Evolutionary conservation across 1,140 invertebrate species (phyloP).

Genomic region (Maniola jurtina): DNA sequence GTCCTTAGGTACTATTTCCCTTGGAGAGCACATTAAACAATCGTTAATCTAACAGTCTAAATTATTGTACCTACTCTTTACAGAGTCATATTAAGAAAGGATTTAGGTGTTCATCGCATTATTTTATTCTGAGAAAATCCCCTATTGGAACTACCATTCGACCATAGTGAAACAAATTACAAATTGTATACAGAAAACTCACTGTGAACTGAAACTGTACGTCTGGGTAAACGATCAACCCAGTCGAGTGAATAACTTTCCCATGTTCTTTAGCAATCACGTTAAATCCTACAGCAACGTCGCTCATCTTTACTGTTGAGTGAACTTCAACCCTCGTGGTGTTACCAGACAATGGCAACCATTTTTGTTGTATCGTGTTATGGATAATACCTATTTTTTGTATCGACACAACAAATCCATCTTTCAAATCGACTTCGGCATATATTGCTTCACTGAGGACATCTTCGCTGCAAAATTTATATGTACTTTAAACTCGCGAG

Average conservation of each 20-base stretch:
- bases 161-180: no score
- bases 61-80: no score
- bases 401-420: constrained; percentile 40
- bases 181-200: not conserved
- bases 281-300: constrained; percentile 36
- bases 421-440: constrained; percentile 29
- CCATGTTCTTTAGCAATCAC: constrained; percentile 22
- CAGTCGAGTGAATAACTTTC: constrained; percentile 24
- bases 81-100: no score
- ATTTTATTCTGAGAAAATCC: no score
- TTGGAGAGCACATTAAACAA: no score
- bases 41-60: no score
- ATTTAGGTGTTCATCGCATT: no score
- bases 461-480: constrained; percentile 31
- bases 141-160: no score
- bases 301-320: constrained; percentile 34
- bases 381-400: constrained; percentile 30
- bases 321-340: constrained; percentile 30
- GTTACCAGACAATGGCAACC: constrained; percentile 21
- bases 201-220: constrained; percentile 29
- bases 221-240: constrained; percentile 27
- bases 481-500: not conserved
- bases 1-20: no score
- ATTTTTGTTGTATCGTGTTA: constrained; percentile 33
- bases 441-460: constrained; percentile 25